These are phyloP conservation scores for Benitochromis conjunctus DNA, from an alignment of 2,113 vertebrate species.

Conservation along the genomic window DNA sequence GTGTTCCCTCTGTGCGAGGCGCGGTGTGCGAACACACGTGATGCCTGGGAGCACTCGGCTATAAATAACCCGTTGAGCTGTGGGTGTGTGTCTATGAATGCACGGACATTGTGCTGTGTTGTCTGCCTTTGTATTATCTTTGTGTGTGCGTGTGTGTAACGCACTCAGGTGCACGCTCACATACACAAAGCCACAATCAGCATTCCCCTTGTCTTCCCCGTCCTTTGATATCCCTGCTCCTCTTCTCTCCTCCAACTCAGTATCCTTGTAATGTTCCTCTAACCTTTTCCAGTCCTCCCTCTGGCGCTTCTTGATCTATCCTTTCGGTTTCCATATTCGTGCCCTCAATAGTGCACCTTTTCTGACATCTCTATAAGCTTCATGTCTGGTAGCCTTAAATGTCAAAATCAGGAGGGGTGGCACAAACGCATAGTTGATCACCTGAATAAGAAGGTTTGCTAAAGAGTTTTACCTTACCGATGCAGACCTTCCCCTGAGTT, in stretches of 20 bases:
- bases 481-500: not conserved
- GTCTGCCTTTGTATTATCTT: not conserved
- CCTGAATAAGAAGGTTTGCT: not conserved
- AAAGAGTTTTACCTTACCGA: not conserved
- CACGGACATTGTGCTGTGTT: not conserved
- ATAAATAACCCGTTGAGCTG: slow-evolving; percentile 55
- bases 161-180: not conserved
- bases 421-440: not conserved
- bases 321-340: slow-evolving; percentile 13
- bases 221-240: not conserved
- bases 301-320: slow-evolving; percentile 11
- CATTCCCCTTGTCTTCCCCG: not conserved
- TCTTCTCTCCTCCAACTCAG: not conserved
- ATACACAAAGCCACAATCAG: slow-evolving; percentile 14
- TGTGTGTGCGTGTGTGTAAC: not conserved
- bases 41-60: slow-evolving; percentile 25
- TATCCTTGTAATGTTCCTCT: slow-evolving; percentile 6
- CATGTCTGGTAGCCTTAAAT: not conserved
- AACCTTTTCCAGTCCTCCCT: slow-evolving; percentile 39
- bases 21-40: slow-evolving; percentile 28
- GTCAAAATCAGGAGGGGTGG: not conserved
- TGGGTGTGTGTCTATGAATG: slow-evolving; percentile 9
- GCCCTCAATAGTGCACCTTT: not conserved
- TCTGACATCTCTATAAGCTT: not conserved
- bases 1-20: slow-evolving; percentile 15